phyloP scores from a whole-genome alignment of 1,140 invertebrate species.

The Caenorhabditis remanei region DNA sequence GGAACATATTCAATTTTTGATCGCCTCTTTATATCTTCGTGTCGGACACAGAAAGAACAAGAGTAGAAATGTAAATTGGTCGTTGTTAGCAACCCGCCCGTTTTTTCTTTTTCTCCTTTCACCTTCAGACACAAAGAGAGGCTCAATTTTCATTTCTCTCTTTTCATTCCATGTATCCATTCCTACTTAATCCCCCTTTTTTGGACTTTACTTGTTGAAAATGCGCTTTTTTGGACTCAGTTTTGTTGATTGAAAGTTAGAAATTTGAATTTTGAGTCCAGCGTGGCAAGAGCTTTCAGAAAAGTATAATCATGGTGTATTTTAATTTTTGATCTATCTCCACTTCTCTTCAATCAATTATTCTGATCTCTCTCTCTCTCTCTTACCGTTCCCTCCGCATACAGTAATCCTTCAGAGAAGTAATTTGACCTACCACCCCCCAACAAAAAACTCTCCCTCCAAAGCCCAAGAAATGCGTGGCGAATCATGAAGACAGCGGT shows the following conservation, averaged over 20 bases:
- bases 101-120: neutral
- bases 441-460: neutral
- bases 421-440: neutral
- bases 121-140: neutral
- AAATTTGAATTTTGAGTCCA: too few species aligned
- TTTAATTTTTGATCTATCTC: neutral
- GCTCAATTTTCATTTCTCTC: constrained; percentile 16
- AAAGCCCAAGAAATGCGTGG: neutral
- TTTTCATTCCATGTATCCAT: neutral
- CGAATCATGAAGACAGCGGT: constrained; percentile 74
- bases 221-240: too few species aligned
- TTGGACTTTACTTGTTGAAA: neutral
- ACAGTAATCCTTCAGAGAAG: neutral
- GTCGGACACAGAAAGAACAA: neutral
- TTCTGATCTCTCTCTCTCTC: neutral
- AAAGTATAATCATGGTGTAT: too few species aligned
- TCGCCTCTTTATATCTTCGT: too few species aligned
- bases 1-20: too few species aligned
- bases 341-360: neutral
- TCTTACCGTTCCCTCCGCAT: neutral
- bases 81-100: neutral
- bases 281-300: too few species aligned
- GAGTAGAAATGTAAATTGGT: constrained; percentile 4
- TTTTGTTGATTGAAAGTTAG: too few species aligned
- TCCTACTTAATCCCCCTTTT: neutral